Evolutionary conservation across 2,113 vertebrate species (phyloP), one percentile per base, ranked within the genome.

Genomic region (Tinamus guttatus): DNA sequence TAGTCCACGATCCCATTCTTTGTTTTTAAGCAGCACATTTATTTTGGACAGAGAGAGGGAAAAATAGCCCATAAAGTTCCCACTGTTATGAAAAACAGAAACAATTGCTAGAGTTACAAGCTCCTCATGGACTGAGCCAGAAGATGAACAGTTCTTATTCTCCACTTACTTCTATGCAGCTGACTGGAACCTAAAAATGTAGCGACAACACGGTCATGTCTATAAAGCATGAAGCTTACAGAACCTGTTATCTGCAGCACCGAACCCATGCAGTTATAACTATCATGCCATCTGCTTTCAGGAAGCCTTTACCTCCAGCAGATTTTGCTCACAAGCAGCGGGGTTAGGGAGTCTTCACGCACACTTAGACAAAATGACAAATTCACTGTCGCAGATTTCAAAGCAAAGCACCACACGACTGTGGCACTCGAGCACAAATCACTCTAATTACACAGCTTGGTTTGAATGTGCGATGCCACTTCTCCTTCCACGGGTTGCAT

Each of bases 51-150:
- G 73, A 56, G 85, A 94, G 75, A 74, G 65, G 70, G 73, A 4
- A 89, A 96, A 96, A 85, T 7, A 91, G 78, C 75, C 84, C 59
- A 62, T 94, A 81, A 71, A 85, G 75, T 96, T 81, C 92, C 73
- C 81, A 96, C 68, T 90, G 93, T 94, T 97, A 85, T 88, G 74
- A 92, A 95, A 97, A 97, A 94, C 79, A 87, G 94, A 97, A 97
- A 94, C 68, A 91, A 85, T 95, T 93, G 80, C 84, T 95, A 96
- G 77, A 94, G 92, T 97, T 95, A 97, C 94, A 94, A 94, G 94
- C 85, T 86, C 80, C 89, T 97, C 59, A 74, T 2, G 15, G 58
- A 92, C 49, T 0, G 2, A 89, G 79, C 59, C 93, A 97, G 77
- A 71, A 80, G 88, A 90, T 69, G 82, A 96, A 89, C 77, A 52